Percentiles rank a stretch among this genome's conserved stretches.
Conservation (phyloP, 2,113 vertebrate genomes). For the Phodopus roborovskii region DNA sequence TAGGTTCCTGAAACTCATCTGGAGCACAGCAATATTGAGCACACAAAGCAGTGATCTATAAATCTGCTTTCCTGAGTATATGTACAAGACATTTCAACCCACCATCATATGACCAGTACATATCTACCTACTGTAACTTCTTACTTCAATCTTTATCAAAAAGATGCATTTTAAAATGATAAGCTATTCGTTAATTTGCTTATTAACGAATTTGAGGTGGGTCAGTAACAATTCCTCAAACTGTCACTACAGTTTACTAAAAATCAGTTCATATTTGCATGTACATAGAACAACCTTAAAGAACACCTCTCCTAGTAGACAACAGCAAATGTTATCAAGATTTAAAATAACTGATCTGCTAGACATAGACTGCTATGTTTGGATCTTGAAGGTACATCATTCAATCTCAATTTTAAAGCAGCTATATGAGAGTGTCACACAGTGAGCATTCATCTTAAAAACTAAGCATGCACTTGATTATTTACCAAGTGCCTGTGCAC, state of each 20-base stretch:
- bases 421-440: background rate
- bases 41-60: background rate
- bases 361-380: background rate
- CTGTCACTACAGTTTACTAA: background rate
- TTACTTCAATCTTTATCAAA: background rate
- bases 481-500: background rate
- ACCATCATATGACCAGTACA: background rate
- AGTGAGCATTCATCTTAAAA: constrained; percentile 22
- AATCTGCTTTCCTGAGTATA: background rate
- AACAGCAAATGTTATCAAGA: background rate
- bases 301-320: background rate
- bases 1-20: background rate
- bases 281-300: background rate
- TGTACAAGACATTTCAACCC: background rate
- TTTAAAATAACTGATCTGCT: background rate
- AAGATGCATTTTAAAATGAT: background rate
- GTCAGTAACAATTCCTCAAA: background rate
- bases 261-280: background rate
- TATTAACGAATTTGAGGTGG: background rate
- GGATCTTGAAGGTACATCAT: background rate
- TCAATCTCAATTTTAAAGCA: background rate
- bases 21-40: background rate
- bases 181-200: background rate
- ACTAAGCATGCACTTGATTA: constrained; percentile 3
- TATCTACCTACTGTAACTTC: background rate